phyloP scores from a whole-genome alignment of 92 coral and sea anemone species.

The Paramuricea clavata region DNA sequence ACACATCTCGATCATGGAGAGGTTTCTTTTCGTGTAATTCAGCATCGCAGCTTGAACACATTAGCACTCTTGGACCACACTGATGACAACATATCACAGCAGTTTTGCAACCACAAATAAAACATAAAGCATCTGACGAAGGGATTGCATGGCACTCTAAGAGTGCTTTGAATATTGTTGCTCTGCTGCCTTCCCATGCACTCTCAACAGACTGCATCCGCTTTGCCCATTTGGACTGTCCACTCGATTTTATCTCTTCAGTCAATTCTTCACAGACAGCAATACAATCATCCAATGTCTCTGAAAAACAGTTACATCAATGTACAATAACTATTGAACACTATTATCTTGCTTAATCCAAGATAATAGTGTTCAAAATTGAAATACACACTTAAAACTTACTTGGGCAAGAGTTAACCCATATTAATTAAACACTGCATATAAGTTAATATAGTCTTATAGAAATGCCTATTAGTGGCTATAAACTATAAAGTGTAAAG shows the following conservation, averaged over 20 bases:
- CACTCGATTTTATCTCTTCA: not conserved
- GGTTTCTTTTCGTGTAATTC: conserved; percentile 7
- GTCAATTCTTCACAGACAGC: conserved; percentile 10
- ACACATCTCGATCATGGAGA: conserved; percentile 28
- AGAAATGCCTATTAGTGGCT: too few relatives aligned
- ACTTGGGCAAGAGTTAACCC: too few relatives aligned
- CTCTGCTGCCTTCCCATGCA: conserved; percentile 18
- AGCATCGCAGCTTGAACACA: conserved; percentile 20
- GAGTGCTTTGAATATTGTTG: conserved; percentile 10
- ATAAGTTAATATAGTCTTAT: too few relatives aligned
- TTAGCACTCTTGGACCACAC: conserved; percentile 28
- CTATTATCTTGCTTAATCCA: too few relatives aligned
- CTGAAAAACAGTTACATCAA: not conserved
- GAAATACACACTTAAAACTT: too few relatives aligned
- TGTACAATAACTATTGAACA: too few relatives aligned
- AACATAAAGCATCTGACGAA: not conserved
- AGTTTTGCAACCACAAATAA: conserved; percentile 9
- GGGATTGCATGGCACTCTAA: conserved; percentile 18
- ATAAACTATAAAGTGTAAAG: too few relatives aligned
- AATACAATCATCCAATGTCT: conserved; percentile 18
- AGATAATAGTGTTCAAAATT: too few relatives aligned
- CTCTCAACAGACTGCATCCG: conserved; percentile 21
- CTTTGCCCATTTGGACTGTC: conserved; percentile 18
- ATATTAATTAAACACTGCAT: too few relatives aligned
- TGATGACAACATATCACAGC: conserved; percentile 33